Evolutionary conservation across 2,888 invertebrate genomes (phyloP).

Genomic region (Callyntrura guangdongensis): DNA sequence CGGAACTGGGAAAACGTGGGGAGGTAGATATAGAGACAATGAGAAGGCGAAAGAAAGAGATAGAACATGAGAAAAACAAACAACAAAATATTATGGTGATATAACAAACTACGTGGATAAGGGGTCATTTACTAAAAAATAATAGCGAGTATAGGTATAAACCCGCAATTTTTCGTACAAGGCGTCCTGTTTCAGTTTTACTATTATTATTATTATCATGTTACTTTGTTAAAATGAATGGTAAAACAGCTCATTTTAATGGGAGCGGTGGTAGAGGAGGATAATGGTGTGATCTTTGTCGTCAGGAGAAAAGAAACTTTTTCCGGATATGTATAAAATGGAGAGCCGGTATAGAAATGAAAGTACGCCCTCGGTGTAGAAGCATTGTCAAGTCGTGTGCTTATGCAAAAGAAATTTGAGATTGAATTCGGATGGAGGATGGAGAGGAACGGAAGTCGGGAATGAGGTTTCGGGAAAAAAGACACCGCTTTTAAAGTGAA

Average conservation of each 20-base stretch:
- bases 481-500: too few species aligned
- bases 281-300: background rate
- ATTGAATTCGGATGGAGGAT: too few species aligned
- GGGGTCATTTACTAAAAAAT: constrained; percentile 24
- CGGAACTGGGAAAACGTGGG: constrained; percentile 32
- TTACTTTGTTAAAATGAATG: background rate
- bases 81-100: background rate
- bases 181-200: background rate
- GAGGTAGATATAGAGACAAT: too few species aligned
- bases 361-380: too few species aligned
- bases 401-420: too few species aligned
- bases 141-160: background rate
- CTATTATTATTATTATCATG: background rate
- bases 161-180: background rate
- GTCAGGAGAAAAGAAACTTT: background rate
- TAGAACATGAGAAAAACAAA: background rate
- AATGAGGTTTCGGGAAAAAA: too few species aligned
- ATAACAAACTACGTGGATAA: background rate
- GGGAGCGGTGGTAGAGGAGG: background rate
- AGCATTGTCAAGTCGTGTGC: too few species aligned
- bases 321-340: too few species aligned
- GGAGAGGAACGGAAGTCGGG: too few species aligned
- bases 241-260: constrained; percentile 5
- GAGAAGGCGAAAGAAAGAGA: constrained; percentile 3
- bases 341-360: too few species aligned